Evolutionary conservation across 2,797 vertebrate genomes (phyloP).

Genomic region (Melanotaenia trifasciata): DNA sequence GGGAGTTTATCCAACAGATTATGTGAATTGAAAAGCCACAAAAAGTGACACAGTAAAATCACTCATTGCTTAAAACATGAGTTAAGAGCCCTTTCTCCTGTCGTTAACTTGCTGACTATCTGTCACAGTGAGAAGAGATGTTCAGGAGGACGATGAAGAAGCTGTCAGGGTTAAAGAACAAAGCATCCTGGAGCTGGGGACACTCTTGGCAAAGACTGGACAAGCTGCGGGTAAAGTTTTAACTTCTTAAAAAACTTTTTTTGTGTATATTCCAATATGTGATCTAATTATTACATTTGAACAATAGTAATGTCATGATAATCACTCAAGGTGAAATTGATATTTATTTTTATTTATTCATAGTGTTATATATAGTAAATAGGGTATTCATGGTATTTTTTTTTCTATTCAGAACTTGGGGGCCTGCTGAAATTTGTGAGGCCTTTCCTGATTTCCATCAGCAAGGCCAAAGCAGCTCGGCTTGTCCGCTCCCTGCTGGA

Average conservation of each 20-base stretch:
- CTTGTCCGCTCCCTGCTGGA: constrained; percentile 96
- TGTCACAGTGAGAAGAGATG: constrained; percentile 92
- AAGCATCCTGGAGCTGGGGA: constrained; percentile 96
- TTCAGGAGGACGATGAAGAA: constrained; percentile 97
- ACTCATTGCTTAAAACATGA: too few species aligned
- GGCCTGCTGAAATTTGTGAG: constrained; percentile 97
- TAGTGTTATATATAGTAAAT: too few species aligned
- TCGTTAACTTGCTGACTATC: not conserved
- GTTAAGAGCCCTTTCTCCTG: not conserved
- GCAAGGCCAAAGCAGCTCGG: constrained; percentile 97
- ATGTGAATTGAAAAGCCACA: not conserved
- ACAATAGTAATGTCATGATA: too few species aligned
- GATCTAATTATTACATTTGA: too few species aligned
- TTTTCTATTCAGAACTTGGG: constrained; percentile 88
- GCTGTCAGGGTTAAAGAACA: constrained; percentile 98
- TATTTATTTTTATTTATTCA: too few species aligned
- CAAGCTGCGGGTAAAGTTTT: constrained; percentile 91
- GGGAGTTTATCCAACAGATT: not conserved
- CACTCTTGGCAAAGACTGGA: constrained; percentile 95
- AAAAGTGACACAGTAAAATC: too few species aligned
- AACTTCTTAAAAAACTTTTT: too few species aligned
- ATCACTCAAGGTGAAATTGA: too few species aligned
- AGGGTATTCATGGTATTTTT: not conserved
- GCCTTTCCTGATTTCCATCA: constrained; percentile 98
- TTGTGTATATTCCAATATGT: too few species aligned